Evolutionary conservation across 2,113 vertebrate species (phyloP).

Genomic region (Pteronura brasiliensis): DNA sequence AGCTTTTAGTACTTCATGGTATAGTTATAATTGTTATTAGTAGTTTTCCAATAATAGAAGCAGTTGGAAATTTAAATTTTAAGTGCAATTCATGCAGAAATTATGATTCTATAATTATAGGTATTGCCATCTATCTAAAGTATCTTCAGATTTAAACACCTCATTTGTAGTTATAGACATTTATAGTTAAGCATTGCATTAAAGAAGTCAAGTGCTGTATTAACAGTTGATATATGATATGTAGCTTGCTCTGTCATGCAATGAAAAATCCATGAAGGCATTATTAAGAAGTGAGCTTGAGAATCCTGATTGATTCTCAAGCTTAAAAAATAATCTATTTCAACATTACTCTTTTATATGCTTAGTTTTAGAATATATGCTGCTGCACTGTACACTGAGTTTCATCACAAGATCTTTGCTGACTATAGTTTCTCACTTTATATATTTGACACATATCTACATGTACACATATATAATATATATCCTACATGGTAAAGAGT

Average conservation of each 20-base stretch:
- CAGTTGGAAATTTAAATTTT: slow-evolving; percentile 55
- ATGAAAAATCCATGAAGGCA: neutral
- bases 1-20: slow-evolving; percentile 53
- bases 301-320: slow-evolving; percentile 24
- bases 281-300: slow-evolving; percentile 46
- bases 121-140: slow-evolving; percentile 29
- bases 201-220: slow-evolving; percentile 39
- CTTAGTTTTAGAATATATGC: neutral
- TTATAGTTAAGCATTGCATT: slow-evolving; percentile 47
- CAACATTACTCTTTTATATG: neutral
- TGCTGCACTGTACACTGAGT: neutral
- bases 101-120: slow-evolving; percentile 56
- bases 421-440: neutral
- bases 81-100: slow-evolving; percentile 50
- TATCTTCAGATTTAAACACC: slow-evolving; percentile 13
- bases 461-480: neutral
- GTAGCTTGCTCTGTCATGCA: slow-evolving; percentile 46
- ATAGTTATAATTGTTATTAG: slow-evolving; percentile 62
- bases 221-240: slow-evolving; percentile 63
- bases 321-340: slow-evolving; percentile 18
- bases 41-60: slow-evolving; percentile 59
- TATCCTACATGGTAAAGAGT: neutral
- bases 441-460: neutral
- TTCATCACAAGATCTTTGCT: neutral
- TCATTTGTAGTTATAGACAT: slow-evolving; percentile 67